Conservation (phyloP, 2,888 invertebrate species). For the Scaptomyza caliginosa region DNA sequence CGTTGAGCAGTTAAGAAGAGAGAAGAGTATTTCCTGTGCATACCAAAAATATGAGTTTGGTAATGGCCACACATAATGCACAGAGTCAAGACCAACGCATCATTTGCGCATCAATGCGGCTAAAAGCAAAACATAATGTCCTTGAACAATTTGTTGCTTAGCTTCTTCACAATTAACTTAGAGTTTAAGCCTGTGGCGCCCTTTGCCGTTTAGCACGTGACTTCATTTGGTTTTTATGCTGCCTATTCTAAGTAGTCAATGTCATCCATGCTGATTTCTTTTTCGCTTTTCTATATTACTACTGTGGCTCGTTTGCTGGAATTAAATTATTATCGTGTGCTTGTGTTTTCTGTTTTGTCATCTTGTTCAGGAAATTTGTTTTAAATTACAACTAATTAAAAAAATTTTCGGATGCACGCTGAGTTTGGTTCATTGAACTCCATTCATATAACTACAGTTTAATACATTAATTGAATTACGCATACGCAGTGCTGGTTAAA, state of each 20-base stretch:
- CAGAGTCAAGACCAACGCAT: neutral
- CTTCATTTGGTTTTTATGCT: slow-evolving; percentile 55
- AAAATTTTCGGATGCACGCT: slow-evolving; percentile 26
- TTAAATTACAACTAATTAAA: slow-evolving; percentile 64
- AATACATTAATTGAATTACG: neutral
- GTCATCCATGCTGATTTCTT: slow-evolving; percentile 17
- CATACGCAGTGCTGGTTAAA: neutral
- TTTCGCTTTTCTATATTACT: neutral
- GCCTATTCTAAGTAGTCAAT: slow-evolving; percentile 23
- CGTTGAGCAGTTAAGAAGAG: neutral
- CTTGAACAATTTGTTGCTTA: slow-evolving; percentile 1
- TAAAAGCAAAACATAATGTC: neutral
- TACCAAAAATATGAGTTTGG: too few species aligned
- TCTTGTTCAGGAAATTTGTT: slow-evolving; percentile 1
- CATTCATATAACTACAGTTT: too few species aligned
- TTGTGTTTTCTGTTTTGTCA: neutral
- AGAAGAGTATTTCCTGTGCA: too few species aligned
- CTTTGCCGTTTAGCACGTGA: slow-evolving; percentile 66
- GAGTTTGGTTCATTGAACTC: slow-evolving; percentile 31
- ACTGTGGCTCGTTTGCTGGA: slow-evolving; percentile 8
- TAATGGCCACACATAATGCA: too few species aligned
- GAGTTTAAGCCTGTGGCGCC: slow-evolving; percentile 27
- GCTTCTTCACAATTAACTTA: slow-evolving; percentile 2
- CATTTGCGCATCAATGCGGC: neutral
- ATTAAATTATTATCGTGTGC: too few species aligned